A percentile compares a stretch with the other conserved stretches of the same genome.
Evolutionary conservation across 2,113 vertebrate genomes (phyloP).

Genomic region (Gallinago paraguaiae): DNA sequence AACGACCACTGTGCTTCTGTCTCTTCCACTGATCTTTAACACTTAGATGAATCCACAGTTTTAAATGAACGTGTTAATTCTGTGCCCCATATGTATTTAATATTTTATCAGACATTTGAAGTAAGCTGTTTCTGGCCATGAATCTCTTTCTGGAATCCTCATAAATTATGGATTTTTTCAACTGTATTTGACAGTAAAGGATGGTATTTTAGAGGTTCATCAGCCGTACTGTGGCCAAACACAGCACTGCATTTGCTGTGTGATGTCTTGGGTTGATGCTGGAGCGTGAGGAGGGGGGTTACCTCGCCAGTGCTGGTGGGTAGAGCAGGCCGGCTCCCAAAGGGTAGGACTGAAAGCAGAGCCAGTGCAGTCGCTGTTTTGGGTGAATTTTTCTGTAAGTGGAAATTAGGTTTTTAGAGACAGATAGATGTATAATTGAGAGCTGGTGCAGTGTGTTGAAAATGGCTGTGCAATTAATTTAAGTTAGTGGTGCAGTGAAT

Average conservation of each 20-base stretch:
- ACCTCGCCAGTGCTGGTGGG: rapidly evolving
- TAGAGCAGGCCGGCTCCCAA: neutral
- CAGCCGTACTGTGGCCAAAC: rapidly evolving
- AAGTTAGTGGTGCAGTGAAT: rapidly evolving
- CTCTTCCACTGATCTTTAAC: neutral
- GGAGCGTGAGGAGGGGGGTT: rapidly evolving
- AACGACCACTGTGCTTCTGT: rapidly evolving
- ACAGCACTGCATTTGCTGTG: neutral
- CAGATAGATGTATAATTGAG: rapidly evolving
- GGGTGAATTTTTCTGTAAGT: neutral
- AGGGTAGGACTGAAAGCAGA: neutral
- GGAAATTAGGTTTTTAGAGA: neutral
- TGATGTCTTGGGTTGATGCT: rapidly evolving
- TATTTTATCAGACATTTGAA: neutral
- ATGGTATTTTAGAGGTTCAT: neutral
- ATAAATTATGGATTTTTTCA: neutral
- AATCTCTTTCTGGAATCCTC: neutral
- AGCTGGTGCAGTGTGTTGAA: rapidly evolving
- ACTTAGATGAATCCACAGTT: rapidly evolving
- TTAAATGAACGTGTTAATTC: neutral
- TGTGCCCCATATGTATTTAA: rapidly evolving
- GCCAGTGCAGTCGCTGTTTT: rapidly evolving
- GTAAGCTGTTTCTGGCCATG: neutral
- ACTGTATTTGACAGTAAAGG: neutral
- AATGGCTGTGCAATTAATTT: neutral